Conservation (phyloP, 2,113 vertebrate genomes). For the Gymnogyps californianus region DNA sequence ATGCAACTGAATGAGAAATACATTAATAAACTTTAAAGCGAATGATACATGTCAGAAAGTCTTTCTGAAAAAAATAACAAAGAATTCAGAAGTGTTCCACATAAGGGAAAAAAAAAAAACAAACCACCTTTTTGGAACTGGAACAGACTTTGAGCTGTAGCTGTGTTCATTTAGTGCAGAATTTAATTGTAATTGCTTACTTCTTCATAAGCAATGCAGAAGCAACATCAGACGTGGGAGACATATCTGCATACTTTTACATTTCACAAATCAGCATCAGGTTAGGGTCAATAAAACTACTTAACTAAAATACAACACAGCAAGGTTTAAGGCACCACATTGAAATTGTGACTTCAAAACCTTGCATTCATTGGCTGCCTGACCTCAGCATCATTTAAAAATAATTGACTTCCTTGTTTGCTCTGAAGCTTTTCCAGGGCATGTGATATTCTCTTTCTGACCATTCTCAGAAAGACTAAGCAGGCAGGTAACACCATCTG, state of each 20-base stretch:
- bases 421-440: neutral
- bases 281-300: neutral
- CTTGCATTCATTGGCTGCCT: neutral
- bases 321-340: accelerated
- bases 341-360: neutral
- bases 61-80: neutral
- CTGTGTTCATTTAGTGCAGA: neutral
- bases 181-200: neutral
- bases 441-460: neutral
- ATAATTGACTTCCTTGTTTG: neutral
- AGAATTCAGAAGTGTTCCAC: neutral
- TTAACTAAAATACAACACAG: neutral
- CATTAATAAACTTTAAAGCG: constrained; percentile 6
- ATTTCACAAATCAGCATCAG: neutral
- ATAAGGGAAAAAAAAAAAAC: neutral
- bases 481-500: neutral
- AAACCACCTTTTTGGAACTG: neutral
- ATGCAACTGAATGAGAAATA: constrained; percentile 5
- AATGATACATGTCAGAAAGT: neutral
- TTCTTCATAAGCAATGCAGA: neutral
- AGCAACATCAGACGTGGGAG: neutral
- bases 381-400: neutral
- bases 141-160: neutral
- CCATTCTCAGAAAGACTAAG: neutral
- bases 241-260: neutral